phyloP scores from a whole-genome alignment of 2,797 vertebrate genomes.

The Pseudopleuronectes americanus region DNA sequence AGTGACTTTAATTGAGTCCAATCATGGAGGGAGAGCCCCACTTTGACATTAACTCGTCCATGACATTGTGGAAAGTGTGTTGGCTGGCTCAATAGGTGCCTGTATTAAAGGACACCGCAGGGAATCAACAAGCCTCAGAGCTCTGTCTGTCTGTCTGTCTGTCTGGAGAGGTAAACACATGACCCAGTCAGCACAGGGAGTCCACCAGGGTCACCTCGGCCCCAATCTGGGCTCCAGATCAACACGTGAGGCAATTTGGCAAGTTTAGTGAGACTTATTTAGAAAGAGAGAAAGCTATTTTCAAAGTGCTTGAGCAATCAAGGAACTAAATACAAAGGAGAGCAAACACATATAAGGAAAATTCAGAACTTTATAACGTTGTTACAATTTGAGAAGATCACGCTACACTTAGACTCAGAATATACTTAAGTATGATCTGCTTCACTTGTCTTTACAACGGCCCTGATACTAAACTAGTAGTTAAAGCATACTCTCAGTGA shows the following conservation, averaged over 20 bases:
- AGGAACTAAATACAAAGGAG: slow-evolving; percentile 7
- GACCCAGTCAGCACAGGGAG: slow-evolving; percentile 46
- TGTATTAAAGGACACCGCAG: slow-evolving; percentile 46
- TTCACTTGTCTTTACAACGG: not conserved
- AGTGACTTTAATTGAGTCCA: slow-evolving; percentile 46
- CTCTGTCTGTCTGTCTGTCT: slow-evolving; percentile 9
- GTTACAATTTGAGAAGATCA: no score
- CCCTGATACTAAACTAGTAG: not conserved
- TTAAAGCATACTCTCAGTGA: not conserved
- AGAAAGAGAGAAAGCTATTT: slow-evolving; percentile 21
- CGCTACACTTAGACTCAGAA: not conserved
- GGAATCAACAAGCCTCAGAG: slow-evolving; percentile 9
- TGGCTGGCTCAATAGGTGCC: slow-evolving; percentile 56
- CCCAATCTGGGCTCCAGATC: not conserved
- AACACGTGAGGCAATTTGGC: slow-evolving; percentile 35
- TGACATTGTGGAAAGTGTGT: slow-evolving; percentile 65
- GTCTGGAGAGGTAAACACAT: slow-evolving; percentile 51
- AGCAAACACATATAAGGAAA: slow-evolving; percentile 12
- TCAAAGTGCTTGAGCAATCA: slow-evolving; percentile 28
- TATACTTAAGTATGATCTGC: not conserved
- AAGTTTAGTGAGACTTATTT: slow-evolving; percentile 34
- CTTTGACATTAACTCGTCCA: slow-evolving; percentile 52
- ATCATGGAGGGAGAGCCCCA: slow-evolving; percentile 42
- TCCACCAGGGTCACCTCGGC: slow-evolving; percentile 7
- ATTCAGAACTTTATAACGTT: not conserved